Conservation (phyloP, 2,888 invertebrate genomes). For the Meta bourneti region DNA sequence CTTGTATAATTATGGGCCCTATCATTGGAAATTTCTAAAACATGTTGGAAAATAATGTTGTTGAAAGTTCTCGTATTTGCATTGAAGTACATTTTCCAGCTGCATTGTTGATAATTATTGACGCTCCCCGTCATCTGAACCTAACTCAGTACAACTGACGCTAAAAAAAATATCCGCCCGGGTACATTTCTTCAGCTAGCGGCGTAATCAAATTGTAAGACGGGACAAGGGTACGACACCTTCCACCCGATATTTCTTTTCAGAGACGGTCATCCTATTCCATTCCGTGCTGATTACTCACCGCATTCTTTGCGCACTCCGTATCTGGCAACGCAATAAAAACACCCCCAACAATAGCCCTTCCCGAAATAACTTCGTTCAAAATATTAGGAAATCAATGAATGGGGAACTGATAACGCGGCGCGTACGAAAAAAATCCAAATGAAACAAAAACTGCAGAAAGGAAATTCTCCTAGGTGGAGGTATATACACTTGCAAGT, state of each 20-base stretch:
- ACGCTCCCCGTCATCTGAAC: too few relatives aligned
- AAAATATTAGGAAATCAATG: conserved; percentile 35
- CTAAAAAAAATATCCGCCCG: too few relatives aligned
- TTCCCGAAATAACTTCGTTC: conserved; percentile 26
- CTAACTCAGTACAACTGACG: too few relatives aligned
- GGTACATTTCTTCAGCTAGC: neutral
- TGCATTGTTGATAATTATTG: too few relatives aligned
- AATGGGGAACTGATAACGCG: conserved; percentile 16
- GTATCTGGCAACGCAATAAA: neutral
- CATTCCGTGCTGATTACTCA: neutral
- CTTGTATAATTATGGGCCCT: too few relatives aligned
- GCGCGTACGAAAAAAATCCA: neutral
- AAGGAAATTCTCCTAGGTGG: neutral
- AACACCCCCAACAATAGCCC: conserved; percentile 20
- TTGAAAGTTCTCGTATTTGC: too few relatives aligned
- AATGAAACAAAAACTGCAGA: neutral
- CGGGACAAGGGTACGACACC: neutral
- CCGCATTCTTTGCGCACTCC: neutral
- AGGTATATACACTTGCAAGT: neutral
- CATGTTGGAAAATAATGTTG: too few relatives aligned
- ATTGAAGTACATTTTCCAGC: too few relatives aligned
- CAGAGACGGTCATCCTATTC: neutral
- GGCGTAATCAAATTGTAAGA: neutral
- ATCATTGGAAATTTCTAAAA: too few relatives aligned
- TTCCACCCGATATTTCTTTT: neutral